Percentiles rank a stretch among this genome's conserved stretches.
Evolutionary conservation across 2,888 invertebrate genomes (phyloP).

Genomic region (Sceliomorpha sp.): DNA sequence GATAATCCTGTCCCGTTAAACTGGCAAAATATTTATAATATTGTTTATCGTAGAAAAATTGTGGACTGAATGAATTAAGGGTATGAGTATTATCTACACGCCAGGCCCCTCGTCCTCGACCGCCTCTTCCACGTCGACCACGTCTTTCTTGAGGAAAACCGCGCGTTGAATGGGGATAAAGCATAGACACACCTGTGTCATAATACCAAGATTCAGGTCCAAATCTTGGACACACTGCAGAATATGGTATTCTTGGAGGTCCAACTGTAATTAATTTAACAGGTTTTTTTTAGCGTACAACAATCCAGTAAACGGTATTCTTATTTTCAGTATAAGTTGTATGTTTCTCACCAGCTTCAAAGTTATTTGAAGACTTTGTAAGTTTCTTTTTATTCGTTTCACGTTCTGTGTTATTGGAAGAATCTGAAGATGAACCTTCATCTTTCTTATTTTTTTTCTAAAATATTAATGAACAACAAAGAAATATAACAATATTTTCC

Average conservation of each 20-base stretch:
- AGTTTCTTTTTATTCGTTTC: conserved; percentile 68
- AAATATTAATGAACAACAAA: conserved; percentile 31
- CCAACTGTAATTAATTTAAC: too few relatives aligned
- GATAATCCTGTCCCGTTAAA: conserved; percentile 82
- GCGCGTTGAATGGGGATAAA: conserved; percentile 67
- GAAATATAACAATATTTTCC: too few relatives aligned
- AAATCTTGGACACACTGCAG: conserved; percentile 67
- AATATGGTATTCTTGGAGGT: conserved; percentile 60
- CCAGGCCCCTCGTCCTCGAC: conserved; percentile 22
- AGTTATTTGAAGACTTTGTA: conserved; percentile 57
- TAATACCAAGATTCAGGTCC: conserved; percentile 74
- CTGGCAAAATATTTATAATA: conserved; percentile 84
- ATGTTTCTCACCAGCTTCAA: conserved; percentile 11
- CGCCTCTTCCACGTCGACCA: conserved; percentile 52
- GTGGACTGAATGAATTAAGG: conserved; percentile 74
- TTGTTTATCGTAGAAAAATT: conserved; percentile 79
- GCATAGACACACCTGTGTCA: conserved; percentile 69
- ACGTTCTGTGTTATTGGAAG: conserved; percentile 58
- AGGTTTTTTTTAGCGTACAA: too few relatives aligned
- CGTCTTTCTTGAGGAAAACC: conserved; percentile 63
- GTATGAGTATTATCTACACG: conserved; percentile 56
- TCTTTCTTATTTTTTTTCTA: conserved; percentile 71
- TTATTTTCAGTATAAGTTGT: conserved; percentile 1
- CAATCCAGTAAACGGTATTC: too few relatives aligned
- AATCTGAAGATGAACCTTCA: conserved; percentile 60